Conservation (phyloP, 2,113 vertebrate genomes). For the Enhydra lutris region DNA sequence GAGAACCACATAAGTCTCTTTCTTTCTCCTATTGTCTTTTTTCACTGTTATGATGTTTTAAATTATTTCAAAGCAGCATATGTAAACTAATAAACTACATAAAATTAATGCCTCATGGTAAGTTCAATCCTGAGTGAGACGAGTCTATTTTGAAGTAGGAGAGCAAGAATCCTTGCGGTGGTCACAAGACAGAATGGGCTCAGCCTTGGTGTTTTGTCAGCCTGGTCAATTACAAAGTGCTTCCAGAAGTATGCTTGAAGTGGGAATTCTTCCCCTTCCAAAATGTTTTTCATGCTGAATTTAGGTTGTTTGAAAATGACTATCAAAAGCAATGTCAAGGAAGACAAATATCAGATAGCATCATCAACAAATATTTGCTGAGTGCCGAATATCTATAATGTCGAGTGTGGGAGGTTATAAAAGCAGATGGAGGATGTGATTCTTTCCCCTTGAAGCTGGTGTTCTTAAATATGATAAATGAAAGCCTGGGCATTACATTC, state of each 20-base stretch:
- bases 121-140: background rate
- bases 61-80: slow-evolving; percentile 29
- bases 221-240: slow-evolving; percentile 47
- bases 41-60: background rate
- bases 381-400: background rate
- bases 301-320: slow-evolving; percentile 45
- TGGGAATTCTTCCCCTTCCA: background rate
- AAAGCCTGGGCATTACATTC: background rate
- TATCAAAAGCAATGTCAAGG: slow-evolving; percentile 43
- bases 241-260: slow-evolving; percentile 51
- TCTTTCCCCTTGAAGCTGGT: background rate
- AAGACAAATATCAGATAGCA: slow-evolving; percentile 17
- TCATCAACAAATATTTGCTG: slow-evolving; percentile 23
- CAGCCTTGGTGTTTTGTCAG: slow-evolving; percentile 25
- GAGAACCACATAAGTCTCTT: background rate
- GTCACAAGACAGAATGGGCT: background rate
- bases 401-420: background rate
- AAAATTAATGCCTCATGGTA: slow-evolving; percentile 2
- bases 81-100: slow-evolving; percentile 1
- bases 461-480: background rate
- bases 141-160: slow-evolving; percentile 33
- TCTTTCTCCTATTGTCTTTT: background rate
- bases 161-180: slow-evolving; percentile 22
- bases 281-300: slow-evolving; percentile 26
- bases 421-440: background rate